Percentiles rank a stretch among this genome's conserved stretches.
phyloP scores from a whole-genome alignment of 1,140 invertebrate species.

The Trichoplusia ni region DNA sequence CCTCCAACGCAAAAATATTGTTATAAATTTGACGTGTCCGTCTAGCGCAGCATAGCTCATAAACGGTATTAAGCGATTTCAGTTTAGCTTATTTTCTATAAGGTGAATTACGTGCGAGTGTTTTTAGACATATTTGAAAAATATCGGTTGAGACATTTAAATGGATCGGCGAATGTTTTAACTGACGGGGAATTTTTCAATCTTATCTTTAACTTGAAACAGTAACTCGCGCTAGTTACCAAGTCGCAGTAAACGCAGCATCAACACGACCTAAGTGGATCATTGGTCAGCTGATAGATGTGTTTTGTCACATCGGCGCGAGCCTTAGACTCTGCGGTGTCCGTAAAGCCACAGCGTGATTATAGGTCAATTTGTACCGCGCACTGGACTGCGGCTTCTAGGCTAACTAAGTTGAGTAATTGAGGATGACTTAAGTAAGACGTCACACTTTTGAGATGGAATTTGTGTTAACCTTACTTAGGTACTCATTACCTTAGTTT shows the following conservation, averaged over 20 bases:
- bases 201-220: neutral
- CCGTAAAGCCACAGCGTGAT: constrained; percentile 38
- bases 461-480: too few species aligned
- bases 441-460: neutral
- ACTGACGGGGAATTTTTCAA: too few species aligned
- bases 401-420: neutral
- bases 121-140: too few species aligned
- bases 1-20: too few species aligned
- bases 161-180: too few species aligned
- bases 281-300: constrained; percentile 54
- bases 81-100: too few species aligned
- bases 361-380: constrained; percentile 36
- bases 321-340: constrained; percentile 26
- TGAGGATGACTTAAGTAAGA: neutral
- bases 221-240: neutral
- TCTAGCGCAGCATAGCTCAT: too few species aligned
- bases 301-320: constrained; percentile 51
- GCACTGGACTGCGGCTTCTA: neutral
- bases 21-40: too few species aligned
- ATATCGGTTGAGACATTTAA: too few species aligned
- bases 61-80: too few species aligned
- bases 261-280: constrained; percentile 40
- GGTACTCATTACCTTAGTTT: too few species aligned
- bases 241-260: constrained; percentile 39
- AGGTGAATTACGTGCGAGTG: too few species aligned